Evolutionary conservation across 2,797 vertebrate species (phyloP).

Genomic region (Typhlichthys eigenmanni): DNA sequence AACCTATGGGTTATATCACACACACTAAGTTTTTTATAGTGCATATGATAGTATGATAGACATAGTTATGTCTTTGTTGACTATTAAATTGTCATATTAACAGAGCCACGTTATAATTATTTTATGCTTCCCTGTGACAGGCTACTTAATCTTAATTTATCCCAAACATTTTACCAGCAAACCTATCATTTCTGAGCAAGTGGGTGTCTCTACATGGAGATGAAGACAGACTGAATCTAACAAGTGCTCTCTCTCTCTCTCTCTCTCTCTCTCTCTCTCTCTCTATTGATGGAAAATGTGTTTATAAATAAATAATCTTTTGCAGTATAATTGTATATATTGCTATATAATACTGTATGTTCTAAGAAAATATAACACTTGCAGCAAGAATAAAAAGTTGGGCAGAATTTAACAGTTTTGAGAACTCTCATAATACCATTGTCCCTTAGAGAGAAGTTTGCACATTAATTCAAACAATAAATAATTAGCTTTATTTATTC

Average conservation of each 20-base stretch:
- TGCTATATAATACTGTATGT: too few relatives aligned
- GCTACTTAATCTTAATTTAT: not conserved
- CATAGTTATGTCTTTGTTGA: too few relatives aligned
- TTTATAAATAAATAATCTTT: not conserved
- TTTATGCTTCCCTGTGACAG: too few relatives aligned
- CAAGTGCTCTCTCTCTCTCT: not conserved
- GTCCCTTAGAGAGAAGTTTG: too few relatives aligned
- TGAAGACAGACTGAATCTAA: too few relatives aligned
- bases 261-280: not conserved
- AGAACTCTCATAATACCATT: too few relatives aligned
- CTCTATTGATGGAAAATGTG: not conserved
- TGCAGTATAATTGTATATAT: not conserved
- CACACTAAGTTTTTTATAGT: too few relatives aligned
- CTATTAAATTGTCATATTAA: too few relatives aligned
- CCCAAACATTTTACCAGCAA: not conserved
- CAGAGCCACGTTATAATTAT: too few relatives aligned
- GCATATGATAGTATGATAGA: too few relatives aligned
- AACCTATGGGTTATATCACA: too few relatives aligned
- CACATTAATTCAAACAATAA: not conserved
- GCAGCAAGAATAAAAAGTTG: not conserved
- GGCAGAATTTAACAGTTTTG: not conserved
- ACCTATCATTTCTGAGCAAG: constrained; percentile 1
- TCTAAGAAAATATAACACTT: too few relatives aligned
- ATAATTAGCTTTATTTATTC: constrained; percentile 13
- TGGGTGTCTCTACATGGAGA: not conserved